These are phyloP conservation scores for Clarias laeviceps DNA, from an alignment of 2,797 vertebrate genomes.

Conservation along the genomic window DNA sequence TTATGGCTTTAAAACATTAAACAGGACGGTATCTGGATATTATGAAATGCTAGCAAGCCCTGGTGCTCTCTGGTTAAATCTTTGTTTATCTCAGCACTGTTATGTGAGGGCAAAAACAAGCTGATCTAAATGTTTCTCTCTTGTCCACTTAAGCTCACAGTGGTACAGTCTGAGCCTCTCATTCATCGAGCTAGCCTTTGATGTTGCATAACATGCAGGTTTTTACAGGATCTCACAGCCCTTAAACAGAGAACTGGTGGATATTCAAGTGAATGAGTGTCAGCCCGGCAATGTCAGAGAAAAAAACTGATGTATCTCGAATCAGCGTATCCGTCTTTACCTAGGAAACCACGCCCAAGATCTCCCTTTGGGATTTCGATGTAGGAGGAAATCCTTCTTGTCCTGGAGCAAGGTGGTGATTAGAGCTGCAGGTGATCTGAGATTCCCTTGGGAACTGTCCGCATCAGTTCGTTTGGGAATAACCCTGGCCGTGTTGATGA, in stretches of 20 bases:
- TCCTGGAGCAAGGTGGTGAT: slow-evolving; percentile 27
- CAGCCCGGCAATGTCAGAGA: neutral
- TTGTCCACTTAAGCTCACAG: slow-evolving; percentile 15
- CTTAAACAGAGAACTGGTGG: slow-evolving; percentile 12
- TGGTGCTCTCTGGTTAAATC: neutral
- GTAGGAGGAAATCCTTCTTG: slow-evolving; percentile 28
- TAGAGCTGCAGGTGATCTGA: slow-evolving; percentile 23
- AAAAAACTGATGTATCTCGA: neutral
- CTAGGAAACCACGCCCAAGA: neutral
- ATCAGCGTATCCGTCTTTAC: neutral
- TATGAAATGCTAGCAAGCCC: neutral
- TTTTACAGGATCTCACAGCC: slow-evolving; percentile 10
- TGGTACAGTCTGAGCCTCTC: slow-evolving; percentile 8
- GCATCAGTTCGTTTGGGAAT: slow-evolving; percentile 27
- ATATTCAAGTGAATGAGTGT: neutral
- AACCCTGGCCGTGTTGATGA: neutral
- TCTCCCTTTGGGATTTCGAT: slow-evolving; percentile 26
- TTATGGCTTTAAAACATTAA: neutral
- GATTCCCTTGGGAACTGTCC: slow-evolving; percentile 9
- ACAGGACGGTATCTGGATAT: neutral
- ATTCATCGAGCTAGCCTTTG: slow-evolving; percentile 11
- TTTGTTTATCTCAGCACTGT: neutral
- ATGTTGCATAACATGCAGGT: slow-evolving; percentile 22
- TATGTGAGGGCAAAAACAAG: slow-evolving; percentile 14
- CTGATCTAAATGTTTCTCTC: slow-evolving; percentile 24